A percentile compares a stretch with the other conserved stretches of the same genome.
Conservation (phyloP, 1,140 invertebrate genomes). For the Semibalanus balanoides region DNA sequence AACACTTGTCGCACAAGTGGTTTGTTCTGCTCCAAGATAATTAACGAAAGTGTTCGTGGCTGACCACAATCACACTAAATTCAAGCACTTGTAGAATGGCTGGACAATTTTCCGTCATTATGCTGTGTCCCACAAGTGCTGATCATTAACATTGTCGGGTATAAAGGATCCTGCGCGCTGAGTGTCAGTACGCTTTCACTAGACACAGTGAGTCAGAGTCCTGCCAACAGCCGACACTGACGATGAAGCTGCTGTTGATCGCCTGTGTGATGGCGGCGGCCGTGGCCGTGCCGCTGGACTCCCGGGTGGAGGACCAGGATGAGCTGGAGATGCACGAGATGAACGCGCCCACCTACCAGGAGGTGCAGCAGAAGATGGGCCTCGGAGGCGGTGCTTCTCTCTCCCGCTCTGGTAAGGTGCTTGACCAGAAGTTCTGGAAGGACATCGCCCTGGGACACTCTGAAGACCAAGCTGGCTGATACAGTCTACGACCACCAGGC, state of each 20-base stretch:
- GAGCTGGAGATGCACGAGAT: conserved; percentile 6
- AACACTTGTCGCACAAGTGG: too few relatives aligned
- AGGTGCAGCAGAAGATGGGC: background rate
- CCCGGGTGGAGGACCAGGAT: background rate
- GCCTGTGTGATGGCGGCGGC: background rate
- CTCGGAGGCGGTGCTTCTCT: background rate
- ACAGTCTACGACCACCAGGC: background rate
- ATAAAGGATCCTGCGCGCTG: too few relatives aligned
- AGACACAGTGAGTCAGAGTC: background rate
- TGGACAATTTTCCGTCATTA: too few relatives aligned
- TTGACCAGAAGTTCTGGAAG: background rate
- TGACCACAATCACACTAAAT: too few relatives aligned
- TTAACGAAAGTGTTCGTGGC: too few relatives aligned
- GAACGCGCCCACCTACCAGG: background rate
- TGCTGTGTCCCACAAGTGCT: too few relatives aligned
- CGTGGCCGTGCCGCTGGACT: background rate
- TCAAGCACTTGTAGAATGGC: too few relatives aligned
- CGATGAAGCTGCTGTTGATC: background rate
- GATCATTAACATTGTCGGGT: too few relatives aligned
- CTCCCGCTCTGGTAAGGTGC: background rate
- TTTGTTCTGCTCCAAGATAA: too few relatives aligned
- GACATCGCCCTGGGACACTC: background rate
- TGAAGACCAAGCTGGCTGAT: background rate
- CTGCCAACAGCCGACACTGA: background rate
- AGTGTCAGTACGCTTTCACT: too few relatives aligned